Conservation (phyloP, 2,888 invertebrate genomes). For the Bembecia ichneumoniformis region DNA sequence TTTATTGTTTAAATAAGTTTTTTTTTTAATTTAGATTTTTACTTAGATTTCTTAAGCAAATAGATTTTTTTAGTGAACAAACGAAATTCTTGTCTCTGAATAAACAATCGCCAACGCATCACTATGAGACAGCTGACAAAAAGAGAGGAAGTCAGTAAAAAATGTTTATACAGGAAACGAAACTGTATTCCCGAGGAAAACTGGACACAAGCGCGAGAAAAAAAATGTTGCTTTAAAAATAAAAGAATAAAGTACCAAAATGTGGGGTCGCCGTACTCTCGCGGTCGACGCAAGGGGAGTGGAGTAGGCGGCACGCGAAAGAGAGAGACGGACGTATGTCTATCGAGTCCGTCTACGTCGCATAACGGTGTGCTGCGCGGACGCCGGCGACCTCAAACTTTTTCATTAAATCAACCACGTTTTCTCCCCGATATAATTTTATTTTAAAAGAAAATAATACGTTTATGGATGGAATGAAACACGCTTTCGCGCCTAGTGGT, state of each 20-base stretch:
- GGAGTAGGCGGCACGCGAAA: conserved; percentile 46
- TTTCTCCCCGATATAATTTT: conserved; percentile 41
- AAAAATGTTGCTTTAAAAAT: conserved; percentile 1
- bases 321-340: conserved; percentile 32
- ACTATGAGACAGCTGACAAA: no score
- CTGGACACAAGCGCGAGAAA: background rate
- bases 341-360: conserved; percentile 17
- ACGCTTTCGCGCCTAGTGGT: conserved; percentile 15
- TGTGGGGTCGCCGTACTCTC: conserved; percentile 22
- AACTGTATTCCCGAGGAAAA: background rate
- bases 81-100: background rate
- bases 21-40: no score
- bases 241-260: conserved; percentile 47
- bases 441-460: conserved; percentile 40
- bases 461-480: conserved; percentile 20
- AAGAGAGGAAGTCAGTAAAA: no score
- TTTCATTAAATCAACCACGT: conserved; percentile 26
- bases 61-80: no score
- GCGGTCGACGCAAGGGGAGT: conserved; percentile 43
- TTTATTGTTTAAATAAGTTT: no score
- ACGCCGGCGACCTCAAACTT: conserved; percentile 38
- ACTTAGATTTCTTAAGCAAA: background rate
- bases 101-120: background rate
- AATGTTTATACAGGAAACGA: background rate
- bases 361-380: conserved; percentile 49